Percentiles rank a stretch among this genome's conserved stretches.
These are phyloP conservation scores for Hypomecis punctinalis DNA, from an alignment of 2,888 invertebrate species.

Conservation along the genomic window DNA sequence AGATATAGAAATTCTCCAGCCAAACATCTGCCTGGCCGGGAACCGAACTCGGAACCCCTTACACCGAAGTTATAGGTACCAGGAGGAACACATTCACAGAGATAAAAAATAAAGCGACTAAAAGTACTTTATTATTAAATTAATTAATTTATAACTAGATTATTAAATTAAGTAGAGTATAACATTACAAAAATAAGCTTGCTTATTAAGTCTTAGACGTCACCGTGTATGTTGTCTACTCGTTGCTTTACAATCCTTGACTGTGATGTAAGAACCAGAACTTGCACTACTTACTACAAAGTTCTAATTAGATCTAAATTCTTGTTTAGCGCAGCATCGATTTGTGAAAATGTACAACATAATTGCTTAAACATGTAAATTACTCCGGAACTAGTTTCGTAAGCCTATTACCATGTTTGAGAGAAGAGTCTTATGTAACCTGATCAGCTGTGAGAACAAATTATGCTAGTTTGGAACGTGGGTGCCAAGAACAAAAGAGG, in stretches of 20 bases:
- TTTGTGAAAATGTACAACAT: slow-evolving; percentile 27
- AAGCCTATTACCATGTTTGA: slow-evolving; percentile 26
- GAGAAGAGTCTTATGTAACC: slow-evolving; percentile 28
- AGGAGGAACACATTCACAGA: too few relatives aligned
- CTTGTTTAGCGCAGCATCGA: slow-evolving; percentile 20
- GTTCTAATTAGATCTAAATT: slow-evolving; percentile 22
- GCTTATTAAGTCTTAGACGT: too few relatives aligned
- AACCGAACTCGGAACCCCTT: too few relatives aligned
- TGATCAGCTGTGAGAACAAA: slow-evolving; percentile 39
- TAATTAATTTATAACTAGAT: too few relatives aligned
- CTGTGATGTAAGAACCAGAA: slow-evolving; percentile 18
- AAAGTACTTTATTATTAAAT: too few relatives aligned
- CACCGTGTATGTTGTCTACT: not conserved
- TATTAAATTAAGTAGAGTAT: too few relatives aligned
- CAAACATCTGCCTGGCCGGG: too few relatives aligned
- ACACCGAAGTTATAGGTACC: too few relatives aligned
- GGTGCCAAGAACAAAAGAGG: slow-evolving; percentile 34
- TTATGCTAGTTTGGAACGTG: slow-evolving; percentile 31
- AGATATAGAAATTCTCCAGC: too few relatives aligned
- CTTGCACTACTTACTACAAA: slow-evolving; percentile 11
- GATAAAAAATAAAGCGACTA: too few relatives aligned
- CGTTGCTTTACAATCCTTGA: slow-evolving; percentile 3
- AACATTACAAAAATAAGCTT: too few relatives aligned
- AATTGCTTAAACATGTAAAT: slow-evolving; percentile 16
- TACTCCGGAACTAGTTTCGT: slow-evolving; percentile 30